Base-by-base conservation (phyloP, 2,113 vertebrate genomes). In the Edolisoma coerulescens region DNA sequence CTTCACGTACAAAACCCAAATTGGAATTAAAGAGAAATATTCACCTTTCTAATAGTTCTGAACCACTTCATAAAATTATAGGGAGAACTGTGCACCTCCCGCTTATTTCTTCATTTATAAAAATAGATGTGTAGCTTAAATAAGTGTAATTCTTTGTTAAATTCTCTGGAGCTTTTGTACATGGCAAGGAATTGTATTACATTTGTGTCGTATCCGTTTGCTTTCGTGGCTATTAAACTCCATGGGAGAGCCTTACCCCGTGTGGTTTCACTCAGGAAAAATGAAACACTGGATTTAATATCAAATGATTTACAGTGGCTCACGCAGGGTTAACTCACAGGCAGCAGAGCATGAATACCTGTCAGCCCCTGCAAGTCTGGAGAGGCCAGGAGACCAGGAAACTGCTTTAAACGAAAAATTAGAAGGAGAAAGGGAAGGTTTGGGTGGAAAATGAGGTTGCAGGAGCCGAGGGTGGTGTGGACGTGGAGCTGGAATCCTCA, bases 321-420 rank as follows among this genome's bases (percentile, higher is more conserved):
- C 80, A 37, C 6, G 61, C 71, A 89, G 95, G 91, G 96, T 97
- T 96, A 97, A 96, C 94, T 84, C 73, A 3, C 30, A 92, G 94
- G 94, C 93, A 85, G 93, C 91, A 84, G 90, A 87, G 89, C 94
- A 53, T 84, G 94, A 93, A 84, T 88, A 97, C 92, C 92, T 96
- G 95, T 93, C 95, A 92, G 85, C 59, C 52, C 50, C 81, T 41
- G 13, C 3, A 5, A 77, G 83, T 6, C 75, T 74, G 86, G 75
- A 60, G 87, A 35, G 84, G 75, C 93, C 22, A 20, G 56, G 81
- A 84, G 82, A 68, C 64, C 77, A 73, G 79, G 53, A 94, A 53
- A 89, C 76, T 69, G n/a, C 52, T 95, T 84, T 52, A 42, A 96
- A 84, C 67, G 91, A 84, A 84, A 88, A 94, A 95, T 89, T 67